phyloP scores from a whole-genome alignment of 2,888 invertebrate species.

The Nudaria mundana region DNA sequence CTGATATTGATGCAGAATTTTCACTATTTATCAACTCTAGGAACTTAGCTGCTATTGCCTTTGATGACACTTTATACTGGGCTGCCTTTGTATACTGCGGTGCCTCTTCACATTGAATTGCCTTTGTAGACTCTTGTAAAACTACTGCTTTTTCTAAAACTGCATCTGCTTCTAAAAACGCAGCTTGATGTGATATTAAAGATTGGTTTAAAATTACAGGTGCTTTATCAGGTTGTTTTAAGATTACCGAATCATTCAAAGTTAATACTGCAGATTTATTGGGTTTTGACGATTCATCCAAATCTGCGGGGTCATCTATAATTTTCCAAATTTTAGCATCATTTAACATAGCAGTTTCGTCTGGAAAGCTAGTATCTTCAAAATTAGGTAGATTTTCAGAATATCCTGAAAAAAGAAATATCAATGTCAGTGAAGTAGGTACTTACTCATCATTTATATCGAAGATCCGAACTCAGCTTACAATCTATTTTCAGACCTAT shows the following conservation, averaged over 20 bases:
- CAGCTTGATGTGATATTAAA: neutral
- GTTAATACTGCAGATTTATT: too few species aligned
- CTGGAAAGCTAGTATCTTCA: neutral
- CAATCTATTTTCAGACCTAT: too few species aligned
- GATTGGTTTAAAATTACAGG: neutral
- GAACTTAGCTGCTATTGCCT: neutral
- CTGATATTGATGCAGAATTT: neutral
- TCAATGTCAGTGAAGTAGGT: too few species aligned
- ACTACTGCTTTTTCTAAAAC: neutral
- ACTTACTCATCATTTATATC: too few species aligned
- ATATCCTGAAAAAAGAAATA: neutral
- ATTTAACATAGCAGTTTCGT: neutral
- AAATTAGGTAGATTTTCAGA: neutral
- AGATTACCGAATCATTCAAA: neutral
- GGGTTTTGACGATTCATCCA: neutral
- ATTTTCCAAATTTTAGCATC: neutral
- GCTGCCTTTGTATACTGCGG: too few species aligned
- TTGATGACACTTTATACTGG: too few species aligned
- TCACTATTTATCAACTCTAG: neutral
- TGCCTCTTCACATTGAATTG: too few species aligned
- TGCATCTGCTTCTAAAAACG: neutral
- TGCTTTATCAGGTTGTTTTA: neutral
- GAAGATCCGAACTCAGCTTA: too few species aligned
- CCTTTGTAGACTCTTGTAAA: neutral
- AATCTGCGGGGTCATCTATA: neutral